Conservation (phyloP, 2,888 invertebrate genomes). For the Leptodirus hochenwartii region DNA sequence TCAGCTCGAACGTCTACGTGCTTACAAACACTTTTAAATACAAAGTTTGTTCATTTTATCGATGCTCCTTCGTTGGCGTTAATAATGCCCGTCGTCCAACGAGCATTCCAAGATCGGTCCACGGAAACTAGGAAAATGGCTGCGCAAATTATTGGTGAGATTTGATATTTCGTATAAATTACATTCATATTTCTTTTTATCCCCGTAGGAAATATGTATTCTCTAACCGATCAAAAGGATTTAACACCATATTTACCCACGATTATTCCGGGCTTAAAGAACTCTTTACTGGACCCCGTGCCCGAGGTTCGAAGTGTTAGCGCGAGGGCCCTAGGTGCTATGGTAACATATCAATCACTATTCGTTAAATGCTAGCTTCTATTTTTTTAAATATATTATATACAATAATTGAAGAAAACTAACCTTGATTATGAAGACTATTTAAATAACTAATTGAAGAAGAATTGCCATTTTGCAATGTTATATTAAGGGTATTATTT, state of each 20-base stretch:
- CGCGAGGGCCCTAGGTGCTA: slow-evolving; percentile 88
- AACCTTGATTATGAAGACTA: too few species aligned
- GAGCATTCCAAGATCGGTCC: slow-evolving; percentile 93
- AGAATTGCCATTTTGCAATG: too few species aligned
- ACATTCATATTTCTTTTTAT: too few species aligned
- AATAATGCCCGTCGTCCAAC: slow-evolving; percentile 97
- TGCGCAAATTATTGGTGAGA: slow-evolving; percentile 97
- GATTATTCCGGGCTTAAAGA: slow-evolving; percentile 92
- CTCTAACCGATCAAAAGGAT: slow-evolving; percentile 96
- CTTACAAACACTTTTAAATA: slow-evolving; percentile 83
- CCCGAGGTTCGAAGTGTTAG: slow-evolving; percentile 93
- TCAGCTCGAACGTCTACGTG: slow-evolving; percentile 86
- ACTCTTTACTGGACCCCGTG: slow-evolving; percentile 89
- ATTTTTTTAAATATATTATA: too few species aligned
- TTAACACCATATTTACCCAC: slow-evolving; percentile 88
- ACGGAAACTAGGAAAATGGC: slow-evolving; percentile 99
- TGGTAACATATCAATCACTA: too few species aligned
- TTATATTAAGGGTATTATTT: too few species aligned
- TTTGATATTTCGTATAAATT: too few species aligned
- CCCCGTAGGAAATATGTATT: slow-evolving; percentile 99
- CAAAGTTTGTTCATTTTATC: slow-evolving; percentile 97
- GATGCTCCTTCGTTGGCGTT: slow-evolving; percentile 96
- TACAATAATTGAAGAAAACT: too few species aligned
- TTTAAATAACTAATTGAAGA: too few species aligned
- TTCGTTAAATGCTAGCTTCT: too few species aligned